These are phyloP conservation scores for Acropternis orthonyx DNA, from an alignment of 2,797 vertebrate species.

Conservation along the genomic window DNA sequence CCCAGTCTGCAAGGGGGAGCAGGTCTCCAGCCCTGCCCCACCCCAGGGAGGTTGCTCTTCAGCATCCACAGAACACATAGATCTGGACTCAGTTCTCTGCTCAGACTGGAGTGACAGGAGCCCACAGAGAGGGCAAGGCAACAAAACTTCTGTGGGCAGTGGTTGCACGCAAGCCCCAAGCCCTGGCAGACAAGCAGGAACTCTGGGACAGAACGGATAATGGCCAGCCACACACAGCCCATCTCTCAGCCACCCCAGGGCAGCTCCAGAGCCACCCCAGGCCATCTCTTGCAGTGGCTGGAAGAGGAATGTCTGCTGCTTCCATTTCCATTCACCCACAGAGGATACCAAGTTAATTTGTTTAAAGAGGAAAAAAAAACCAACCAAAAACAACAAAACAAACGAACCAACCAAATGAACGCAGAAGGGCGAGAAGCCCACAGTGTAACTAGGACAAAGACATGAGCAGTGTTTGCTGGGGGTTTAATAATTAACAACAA, in stretches of 20 bases:
- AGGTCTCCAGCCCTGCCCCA: neutral
- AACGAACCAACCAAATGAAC: no score
- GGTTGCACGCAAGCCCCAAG: neutral
- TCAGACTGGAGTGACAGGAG: neutral
- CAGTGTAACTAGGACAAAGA: slow-evolving; percentile 30
- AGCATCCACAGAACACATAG: neutral
- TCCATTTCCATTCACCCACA: neutral
- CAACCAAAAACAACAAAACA: neutral
- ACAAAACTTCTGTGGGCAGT: neutral
- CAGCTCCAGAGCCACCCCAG: neutral
- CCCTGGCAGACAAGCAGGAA: neutral
- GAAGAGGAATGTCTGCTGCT: neutral
- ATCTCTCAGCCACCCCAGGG: neutral
- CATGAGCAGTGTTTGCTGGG: slow-evolving; percentile 17
- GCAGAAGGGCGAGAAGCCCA: neutral
- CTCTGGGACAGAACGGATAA: neutral
- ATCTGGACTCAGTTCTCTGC: neutral
- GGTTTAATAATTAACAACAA: slow-evolving; percentile 69
- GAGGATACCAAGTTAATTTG: slow-evolving; percentile 18
- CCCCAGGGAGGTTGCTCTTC: neutral
- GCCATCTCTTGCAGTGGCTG: neutral
- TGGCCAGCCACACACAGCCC: neutral
- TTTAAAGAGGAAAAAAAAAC: neutral
- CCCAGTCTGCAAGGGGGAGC: neutral
- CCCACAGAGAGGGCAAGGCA: neutral